phyloP scores from a whole-genome alignment of 2,888 invertebrate genomes.

The Crocallis elinguaria region DNA sequence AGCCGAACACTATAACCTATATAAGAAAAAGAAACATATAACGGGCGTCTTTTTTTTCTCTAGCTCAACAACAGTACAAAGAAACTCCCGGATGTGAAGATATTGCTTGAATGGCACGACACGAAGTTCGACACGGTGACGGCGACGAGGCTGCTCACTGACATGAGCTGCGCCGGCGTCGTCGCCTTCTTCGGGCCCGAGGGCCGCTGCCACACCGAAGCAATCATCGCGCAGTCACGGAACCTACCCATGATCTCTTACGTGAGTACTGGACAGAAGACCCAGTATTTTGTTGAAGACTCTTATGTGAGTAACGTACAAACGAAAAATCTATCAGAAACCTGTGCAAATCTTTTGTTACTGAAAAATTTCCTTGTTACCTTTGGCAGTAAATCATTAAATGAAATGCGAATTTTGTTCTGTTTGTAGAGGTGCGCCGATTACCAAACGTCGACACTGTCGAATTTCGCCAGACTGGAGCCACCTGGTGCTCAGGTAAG shows the following conservation, averaged over 20 bases:
- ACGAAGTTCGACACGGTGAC: conserved; percentile 93
- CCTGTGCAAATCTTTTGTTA: too few species aligned
- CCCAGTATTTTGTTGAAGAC: too few species aligned
- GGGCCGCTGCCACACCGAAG: conserved; percentile 97
- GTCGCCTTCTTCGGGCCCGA: conserved; percentile 98
- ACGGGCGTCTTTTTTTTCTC: conserved; percentile 29
- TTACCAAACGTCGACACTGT: conserved; percentile 93
- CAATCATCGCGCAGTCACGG: conserved; percentile 95
- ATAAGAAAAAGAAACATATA: background rate
- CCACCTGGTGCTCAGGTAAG: conserved; percentile 95
- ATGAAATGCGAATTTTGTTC: background rate
- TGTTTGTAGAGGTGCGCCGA: conserved; percentile 96
- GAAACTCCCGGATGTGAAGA: conserved; percentile 89
- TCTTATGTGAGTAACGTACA: too few species aligned
- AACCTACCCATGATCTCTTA: conserved; percentile 99
- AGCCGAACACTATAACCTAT: too few species aligned
- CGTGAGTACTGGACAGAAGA: conserved; percentile 85
- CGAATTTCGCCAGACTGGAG: conserved; percentile 96
- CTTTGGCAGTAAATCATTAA: background rate
- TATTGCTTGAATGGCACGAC: conserved; percentile 92
- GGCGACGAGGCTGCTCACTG: conserved; percentile 93
- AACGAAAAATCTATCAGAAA: too few species aligned
- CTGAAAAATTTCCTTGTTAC: too few species aligned
- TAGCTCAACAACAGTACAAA: conserved; percentile 89
- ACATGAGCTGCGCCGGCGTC: conserved; percentile 96